Conservation (phyloP, 2,888 invertebrate genomes). For the Trachelus iudaicus region DNA sequence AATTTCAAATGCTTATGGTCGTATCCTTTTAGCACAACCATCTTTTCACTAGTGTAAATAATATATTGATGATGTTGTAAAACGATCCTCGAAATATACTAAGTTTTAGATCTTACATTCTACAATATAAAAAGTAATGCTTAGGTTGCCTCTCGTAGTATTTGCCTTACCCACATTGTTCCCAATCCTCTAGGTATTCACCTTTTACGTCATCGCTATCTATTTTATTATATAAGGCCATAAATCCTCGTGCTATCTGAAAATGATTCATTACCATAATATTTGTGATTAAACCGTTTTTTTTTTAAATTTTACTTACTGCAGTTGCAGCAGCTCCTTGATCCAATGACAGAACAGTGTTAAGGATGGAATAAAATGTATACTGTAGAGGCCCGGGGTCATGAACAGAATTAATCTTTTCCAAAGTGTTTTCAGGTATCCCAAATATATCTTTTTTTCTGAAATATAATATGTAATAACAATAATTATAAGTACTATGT, state of each 20-base stretch:
- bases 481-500: not conserved
- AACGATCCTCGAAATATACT: not conserved
- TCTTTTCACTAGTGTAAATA: slow-evolving; percentile 30
- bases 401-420: not conserved
- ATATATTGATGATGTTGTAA: not conserved
- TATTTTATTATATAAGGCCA: slow-evolving; percentile 34
- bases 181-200: slow-evolving; percentile 36
- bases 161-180: slow-evolving; percentile 35
- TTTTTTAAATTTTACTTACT: slow-evolving; percentile 13
- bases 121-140: not conserved
- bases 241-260: slow-evolving; percentile 42
- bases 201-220: slow-evolving; percentile 26
- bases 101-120: not conserved
- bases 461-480: not conserved
- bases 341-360: slow-evolving; percentile 39
- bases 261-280: not conserved
- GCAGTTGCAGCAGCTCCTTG: slow-evolving; percentile 33
- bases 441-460: not conserved
- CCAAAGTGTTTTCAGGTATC: not conserved
- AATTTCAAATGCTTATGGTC: slow-evolving; percentile 45
- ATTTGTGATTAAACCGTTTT: not conserved
- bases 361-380: slow-evolving; percentile 45
- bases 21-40: slow-evolving; percentile 40
- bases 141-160: not conserved
- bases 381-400: not conserved